Evolutionary conservation across 2,797 vertebrate genomes (phyloP), one percentile per base, ranked within the genome.

Genomic region (Toxotes lorentzi): DNA sequence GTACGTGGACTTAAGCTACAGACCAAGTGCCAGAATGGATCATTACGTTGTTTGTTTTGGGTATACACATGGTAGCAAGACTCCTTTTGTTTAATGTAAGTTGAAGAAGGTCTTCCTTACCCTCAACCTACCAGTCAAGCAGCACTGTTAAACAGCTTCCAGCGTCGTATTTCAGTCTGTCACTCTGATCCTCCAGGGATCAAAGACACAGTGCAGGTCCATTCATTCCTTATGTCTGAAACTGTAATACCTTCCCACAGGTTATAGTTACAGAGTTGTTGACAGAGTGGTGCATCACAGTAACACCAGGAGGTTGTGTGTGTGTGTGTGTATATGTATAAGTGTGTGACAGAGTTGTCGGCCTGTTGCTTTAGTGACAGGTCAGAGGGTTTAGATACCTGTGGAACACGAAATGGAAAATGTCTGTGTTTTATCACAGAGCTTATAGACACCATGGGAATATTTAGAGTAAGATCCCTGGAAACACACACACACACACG

Each of bases 261-360:
- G 85, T 86, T 78, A 66, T 70, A 60, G 89, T 90, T 85, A 87
- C 86, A 86, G 43, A 85, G 76, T 60, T 72, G 76, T 14, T 77
- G 78, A 89, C 75, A 73, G 86, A 75, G 68, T 65, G 51, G 50
- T n/a, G 9, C 73, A 70, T 69, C 30, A 75, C 66, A 51, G 32
- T 24, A 72, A 63, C 75, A 61, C 61, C 51, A 72, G 51, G 48
- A 19, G 67, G 35, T 63, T 72, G 38, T 62, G 70, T 32, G 34
- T 62, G 13, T 73, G 14, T 58, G 12, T 62, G 54, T 48, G 58
- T 17, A 8, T 35, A 19, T 56, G 24, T 57, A 12, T 17, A 4
- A 4, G 30, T n/a, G 41, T 19, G 5, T 30, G 51, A 9, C 10
- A 11, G 10, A 11, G 7, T 11, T 48, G 58, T 48, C 54, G 51